Conservation (phyloP, 2,113 vertebrate genomes). For the Oreochromis aureus region DNA sequence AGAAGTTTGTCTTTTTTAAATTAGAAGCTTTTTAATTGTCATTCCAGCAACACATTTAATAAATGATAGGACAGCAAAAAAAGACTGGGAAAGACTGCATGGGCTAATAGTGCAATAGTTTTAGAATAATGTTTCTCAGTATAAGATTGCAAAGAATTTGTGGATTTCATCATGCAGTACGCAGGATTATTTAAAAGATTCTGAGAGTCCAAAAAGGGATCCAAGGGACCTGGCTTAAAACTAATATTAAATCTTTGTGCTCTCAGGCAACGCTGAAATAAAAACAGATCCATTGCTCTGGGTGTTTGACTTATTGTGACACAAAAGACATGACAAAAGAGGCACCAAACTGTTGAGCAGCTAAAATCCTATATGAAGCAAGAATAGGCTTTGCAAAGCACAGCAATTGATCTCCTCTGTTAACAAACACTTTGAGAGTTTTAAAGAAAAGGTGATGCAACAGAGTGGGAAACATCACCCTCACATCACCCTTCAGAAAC, state of each 20-base stretch:
- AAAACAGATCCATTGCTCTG: neutral
- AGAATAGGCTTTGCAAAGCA: neutral
- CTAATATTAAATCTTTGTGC: accelerated
- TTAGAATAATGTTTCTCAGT: neutral
- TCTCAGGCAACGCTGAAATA: neutral
- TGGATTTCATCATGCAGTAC: neutral
- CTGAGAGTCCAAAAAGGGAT: neutral
- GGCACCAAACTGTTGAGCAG: neutral
- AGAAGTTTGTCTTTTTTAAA: neutral
- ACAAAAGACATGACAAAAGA: neutral
- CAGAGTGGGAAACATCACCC: neutral
- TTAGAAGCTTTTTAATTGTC: neutral
- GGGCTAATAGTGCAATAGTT: neutral
- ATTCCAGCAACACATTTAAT: neutral
- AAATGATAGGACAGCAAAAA: neutral
- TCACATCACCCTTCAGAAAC: neutral
- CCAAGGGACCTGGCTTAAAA: neutral
- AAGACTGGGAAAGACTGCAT: neutral
- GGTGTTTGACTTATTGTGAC: neutral
- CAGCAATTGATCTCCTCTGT: neutral
- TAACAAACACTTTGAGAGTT: neutral
- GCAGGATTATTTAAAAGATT: neutral
- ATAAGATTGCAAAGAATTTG: neutral
- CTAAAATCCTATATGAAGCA: neutral
- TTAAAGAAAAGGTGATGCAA: neutral